Base-by-base conservation (phyloP, 1,140 invertebrate genomes). In the Meloidogyne exigua region DNA sequence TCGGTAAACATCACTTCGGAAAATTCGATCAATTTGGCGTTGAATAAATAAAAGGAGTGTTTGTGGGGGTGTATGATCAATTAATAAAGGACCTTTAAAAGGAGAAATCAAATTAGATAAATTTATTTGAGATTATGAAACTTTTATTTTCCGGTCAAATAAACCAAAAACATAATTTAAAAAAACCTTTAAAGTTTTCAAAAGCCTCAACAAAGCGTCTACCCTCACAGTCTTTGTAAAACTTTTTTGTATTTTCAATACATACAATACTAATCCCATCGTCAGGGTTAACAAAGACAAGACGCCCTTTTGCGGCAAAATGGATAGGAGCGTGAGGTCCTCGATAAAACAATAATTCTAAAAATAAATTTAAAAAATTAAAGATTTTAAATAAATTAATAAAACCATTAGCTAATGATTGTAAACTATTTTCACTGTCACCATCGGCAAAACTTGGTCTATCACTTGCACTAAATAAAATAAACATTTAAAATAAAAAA, bases 331-430 rank as follows among this genome's bases (percentile, higher is more conserved):
- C 21, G 57, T 83, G 82, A 12, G 70, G 82, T 18, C 32, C 68
- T 18, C 81, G 81, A 36, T 82, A 83, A 21, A 81, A 64, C n/a
- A 80, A 44, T 63, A 83, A 77, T 77, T 83, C 82, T 79, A 62
- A 81, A 42, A 62, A 71, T 12, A 67, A 49, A 21, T 73, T 69
- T 26, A 28, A 69, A 15, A 7, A n/a, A 78, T 13, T 11, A n/a
- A 21, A 71, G 62, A 12, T 49, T n/a, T 57, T 39, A 23, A 62
- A 12, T n/a, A n/a, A n/a, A n/a, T n/a, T n/a, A n/a, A n/a, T n/a
- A 21, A 23, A 39, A 82, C 80, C 76, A 64, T 77, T 82, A 13
- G 80, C 28, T n/a, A 72, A 42, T 2, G 81, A 82, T 12, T 82
- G 83, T 18, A 84, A 21, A 26, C 81, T 82, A 68, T 80, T 82